Base-by-base conservation (phyloP, 2,888 invertebrate genomes). In the Nemotelus pantherinus region DNA sequence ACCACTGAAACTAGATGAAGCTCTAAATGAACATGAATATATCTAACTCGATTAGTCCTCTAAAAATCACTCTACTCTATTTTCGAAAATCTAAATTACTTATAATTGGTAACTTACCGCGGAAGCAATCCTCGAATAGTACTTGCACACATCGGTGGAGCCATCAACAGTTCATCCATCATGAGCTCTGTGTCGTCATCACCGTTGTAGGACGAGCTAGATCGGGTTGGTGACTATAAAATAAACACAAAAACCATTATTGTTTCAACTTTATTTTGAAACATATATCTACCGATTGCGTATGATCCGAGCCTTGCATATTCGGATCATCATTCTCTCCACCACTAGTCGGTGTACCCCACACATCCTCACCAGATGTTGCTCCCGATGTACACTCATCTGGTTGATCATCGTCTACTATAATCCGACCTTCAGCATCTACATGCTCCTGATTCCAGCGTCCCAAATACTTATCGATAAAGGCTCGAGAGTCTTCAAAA, bases 311-410 rank as follows among this genome's bases (percentile, higher is more conserved):
- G 84, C 91, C 92, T 7, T 92, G 88, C 80, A 85, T 86, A 43
- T 89, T 83, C 77, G 88, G 88, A 83, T 94, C 92, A 80, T 94
- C 94, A 81, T 94, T 91, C 57, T 94, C 91, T 43, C 94, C 95
- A 3, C 94, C 94, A 81, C 95, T 95, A 0, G 95, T 95, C 3
- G 95, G 95, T 0, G 95, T 95, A 0, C 95, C 95, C 95, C 95
- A 95, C 44, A 95, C 93, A 83, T 95, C 95, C 85, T 95, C 95
- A 0, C 94, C 95, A 2, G 94, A 95, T 0, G 92, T 93, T 0
- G 93, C 95, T 0, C 94, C 95, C 64, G 95, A 95, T 0, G 94
- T 94, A 83, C 95, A 95, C 3, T 93, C 93, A 3, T 89, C 89
- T 60, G 89, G 87, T 6, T 89, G 90, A 78, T 95, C 95, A 81